A percentile compares a stretch with the other conserved stretches of the same genome.
Evolutionary conservation across 2,113 vertebrate genomes (phyloP).

Genomic region (Megaleporinus macrocephalus): DNA sequence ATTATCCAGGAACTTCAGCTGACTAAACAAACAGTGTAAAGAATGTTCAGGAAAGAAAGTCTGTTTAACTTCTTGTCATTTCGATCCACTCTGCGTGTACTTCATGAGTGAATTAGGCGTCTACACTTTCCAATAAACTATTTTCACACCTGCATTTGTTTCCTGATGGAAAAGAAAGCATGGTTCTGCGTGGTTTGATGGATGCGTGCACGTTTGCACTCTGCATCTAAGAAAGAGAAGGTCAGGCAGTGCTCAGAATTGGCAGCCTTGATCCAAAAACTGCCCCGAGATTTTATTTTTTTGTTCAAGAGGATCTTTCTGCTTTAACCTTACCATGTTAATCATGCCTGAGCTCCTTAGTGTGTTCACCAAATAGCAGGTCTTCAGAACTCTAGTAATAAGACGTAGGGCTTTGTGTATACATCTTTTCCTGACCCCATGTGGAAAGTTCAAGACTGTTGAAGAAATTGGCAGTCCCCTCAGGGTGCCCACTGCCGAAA

Average conservation of each 20-base stretch:
- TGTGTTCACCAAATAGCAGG: constrained; percentile 15
- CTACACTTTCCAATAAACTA: not conserved
- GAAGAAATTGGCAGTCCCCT: not conserved
- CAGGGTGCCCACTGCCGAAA: not conserved
- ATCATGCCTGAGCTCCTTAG: constrained; percentile 13
- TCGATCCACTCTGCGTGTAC: not conserved
- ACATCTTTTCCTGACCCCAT: not conserved
- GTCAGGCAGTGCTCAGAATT: not conserved
- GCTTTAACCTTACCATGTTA: not conserved
- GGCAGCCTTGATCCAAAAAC: constrained; percentile 1
- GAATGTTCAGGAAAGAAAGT: not conserved
- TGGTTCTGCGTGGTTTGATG: constrained; percentile 1
- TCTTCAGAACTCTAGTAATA: not conserved
- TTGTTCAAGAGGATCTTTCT: constrained; percentile 4
- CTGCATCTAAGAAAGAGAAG: constrained; percentile 6
- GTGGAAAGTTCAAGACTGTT: not conserved
- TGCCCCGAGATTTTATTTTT: not conserved
- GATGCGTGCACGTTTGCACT: constrained; percentile 22
- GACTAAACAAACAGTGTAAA: not conserved
- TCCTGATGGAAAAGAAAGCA: not conserved
- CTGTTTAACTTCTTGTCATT: not conserved
- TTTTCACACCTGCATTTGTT: constrained; percentile 5
- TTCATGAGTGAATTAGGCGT: not conserved
- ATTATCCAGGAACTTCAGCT: not conserved
- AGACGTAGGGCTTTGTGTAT: not conserved